These are phyloP conservation scores for Pseudorhiza aurosa DNA, from an alignment of 30 jellyfish, hydroid and myxozoan species.

Conservation along the genomic window DNA sequence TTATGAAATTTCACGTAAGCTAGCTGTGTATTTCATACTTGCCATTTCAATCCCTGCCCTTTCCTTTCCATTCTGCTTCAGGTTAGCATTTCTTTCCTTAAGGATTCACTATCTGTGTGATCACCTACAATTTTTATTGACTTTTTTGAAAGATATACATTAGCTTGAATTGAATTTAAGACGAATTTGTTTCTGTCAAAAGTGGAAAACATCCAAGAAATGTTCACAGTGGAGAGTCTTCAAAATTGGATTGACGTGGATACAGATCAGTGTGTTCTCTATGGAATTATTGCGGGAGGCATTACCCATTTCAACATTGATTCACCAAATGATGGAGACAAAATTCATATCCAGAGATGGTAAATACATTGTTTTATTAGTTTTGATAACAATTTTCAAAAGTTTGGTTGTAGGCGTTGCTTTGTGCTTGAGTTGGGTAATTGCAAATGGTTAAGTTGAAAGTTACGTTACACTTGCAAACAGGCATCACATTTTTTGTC, in stretches of 20 bases:
- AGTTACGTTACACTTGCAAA: too few species aligned
- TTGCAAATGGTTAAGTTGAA: too few species aligned
- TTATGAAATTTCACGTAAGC: background rate
- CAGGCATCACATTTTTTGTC: too few species aligned
- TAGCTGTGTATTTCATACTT: background rate
- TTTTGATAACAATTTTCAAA: background rate
- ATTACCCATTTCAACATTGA: slow-evolving; percentile 81
- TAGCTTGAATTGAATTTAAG: too few species aligned
- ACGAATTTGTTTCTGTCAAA: too few species aligned
- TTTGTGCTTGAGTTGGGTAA: too few species aligned
- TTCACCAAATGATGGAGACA: slow-evolving; percentile 1
- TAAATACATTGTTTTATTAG: background rate
- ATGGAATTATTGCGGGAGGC: slow-evolving; percentile 67
- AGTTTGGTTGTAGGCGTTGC: too few species aligned
- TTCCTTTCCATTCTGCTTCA: too few species aligned
- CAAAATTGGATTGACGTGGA: slow-evolving; percentile 30
- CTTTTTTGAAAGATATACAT: too few species aligned
- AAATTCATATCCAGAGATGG: slow-evolving; percentile 16
- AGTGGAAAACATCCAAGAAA: slow-evolving; percentile 67
- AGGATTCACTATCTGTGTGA: too few species aligned
- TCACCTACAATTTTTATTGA: too few species aligned
- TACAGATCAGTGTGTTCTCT: slow-evolving; percentile 6
- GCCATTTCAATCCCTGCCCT: background rate
- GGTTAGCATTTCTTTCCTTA: too few species aligned
- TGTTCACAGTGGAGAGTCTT: slow-evolving; percentile 56